These are phyloP conservation scores for Pammene fasciana DNA, from an alignment of 2,888 invertebrate species.

Conservation along the genomic window DNA sequence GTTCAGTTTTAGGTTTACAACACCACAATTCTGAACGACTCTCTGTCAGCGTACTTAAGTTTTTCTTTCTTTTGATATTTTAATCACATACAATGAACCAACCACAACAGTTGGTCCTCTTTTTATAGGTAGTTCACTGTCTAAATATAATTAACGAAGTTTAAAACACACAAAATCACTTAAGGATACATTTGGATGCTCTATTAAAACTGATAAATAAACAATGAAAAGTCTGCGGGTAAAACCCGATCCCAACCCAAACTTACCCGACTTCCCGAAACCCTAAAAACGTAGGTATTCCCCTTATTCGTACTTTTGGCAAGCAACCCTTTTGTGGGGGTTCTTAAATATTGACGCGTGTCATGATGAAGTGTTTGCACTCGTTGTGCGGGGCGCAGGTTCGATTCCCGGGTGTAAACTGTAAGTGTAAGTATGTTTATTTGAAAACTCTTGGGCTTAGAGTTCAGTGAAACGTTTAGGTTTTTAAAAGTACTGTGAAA, in stretches of 20 bases:
- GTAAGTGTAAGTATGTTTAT: background rate
- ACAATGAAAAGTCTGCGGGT: background rate
- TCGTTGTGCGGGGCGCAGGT: conserved; percentile 6
- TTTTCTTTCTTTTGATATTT: background rate
- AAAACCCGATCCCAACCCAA: conserved; percentile 14
- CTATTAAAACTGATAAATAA: conserved; percentile 3
- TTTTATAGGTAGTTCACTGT: background rate
- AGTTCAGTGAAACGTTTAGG: conserved; percentile 4
- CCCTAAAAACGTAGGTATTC: conserved; percentile 27
- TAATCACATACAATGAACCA: background rate
- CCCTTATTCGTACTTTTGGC: conserved; percentile 11
- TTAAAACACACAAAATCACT: background rate
- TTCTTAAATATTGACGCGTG: conserved; percentile 37
- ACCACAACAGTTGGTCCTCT: background rate
- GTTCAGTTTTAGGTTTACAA: background rate
- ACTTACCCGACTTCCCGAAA: conserved; percentile 19
- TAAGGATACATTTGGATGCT: background rate
- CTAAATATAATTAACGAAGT: background rate
- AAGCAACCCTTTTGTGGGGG: conserved; percentile 8
- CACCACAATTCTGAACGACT: background rate
- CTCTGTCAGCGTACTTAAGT: background rate
- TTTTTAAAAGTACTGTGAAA: background rate
- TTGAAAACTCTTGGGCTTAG: background rate
- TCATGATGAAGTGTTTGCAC: conserved; percentile 31
- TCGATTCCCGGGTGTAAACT: conserved; percentile 16